Evolutionary conservation across 1,140 invertebrate genomes (phyloP), one percentile per base, ranked within the genome.

Genomic region (Hyposmocoma kahamanoa): DNA sequence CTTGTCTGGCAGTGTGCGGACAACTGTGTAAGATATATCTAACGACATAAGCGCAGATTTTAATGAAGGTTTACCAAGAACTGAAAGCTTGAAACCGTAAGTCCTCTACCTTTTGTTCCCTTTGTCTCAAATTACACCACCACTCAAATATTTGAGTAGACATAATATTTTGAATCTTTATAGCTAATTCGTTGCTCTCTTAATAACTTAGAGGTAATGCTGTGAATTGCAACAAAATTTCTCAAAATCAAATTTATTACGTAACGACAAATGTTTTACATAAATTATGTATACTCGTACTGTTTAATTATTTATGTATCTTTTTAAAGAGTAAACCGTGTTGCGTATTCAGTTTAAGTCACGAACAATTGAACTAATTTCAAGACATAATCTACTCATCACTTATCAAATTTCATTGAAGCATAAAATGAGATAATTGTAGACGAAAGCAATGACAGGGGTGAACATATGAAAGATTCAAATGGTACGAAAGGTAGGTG

Each of bases 401-500:
- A n/a, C n/a, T n/a, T n/a, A n/a, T n/a, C n/a, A n/a, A n/a, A n/a
- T n/a, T n/a, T n/a, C n/a, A n/a, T n/a, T 36, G 32, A 17, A 36
- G 3, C 32, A 36, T 36, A 17, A 36, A 36, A 17, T 13, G 32
- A 36, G 10, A 17, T 36, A 36, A 3, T 36, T 36, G 32, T 36
- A 36, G 32, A 17, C 8, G 32, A 36, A 36, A 17, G 6, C 18
- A 26, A 11, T 15, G 32, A 15, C 32, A 36, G 32, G 24, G 32
- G 32, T 36, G 32, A 36, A 36, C 32, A 36, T 36, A 60, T 60
- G 54, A 50, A 62, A 71, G 63, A 66, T 73, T 71, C 57, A 72
- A 77, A 68, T 72, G 61, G 50, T 72, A 56, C 60, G 65, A 21
- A 56, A 70, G 70, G 59, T 63, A 67, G 60, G 58, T 67, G 70